phyloP scores from a whole-genome alignment of 2,888 invertebrate species.

The Cataglyphis altisquamis region DNA sequence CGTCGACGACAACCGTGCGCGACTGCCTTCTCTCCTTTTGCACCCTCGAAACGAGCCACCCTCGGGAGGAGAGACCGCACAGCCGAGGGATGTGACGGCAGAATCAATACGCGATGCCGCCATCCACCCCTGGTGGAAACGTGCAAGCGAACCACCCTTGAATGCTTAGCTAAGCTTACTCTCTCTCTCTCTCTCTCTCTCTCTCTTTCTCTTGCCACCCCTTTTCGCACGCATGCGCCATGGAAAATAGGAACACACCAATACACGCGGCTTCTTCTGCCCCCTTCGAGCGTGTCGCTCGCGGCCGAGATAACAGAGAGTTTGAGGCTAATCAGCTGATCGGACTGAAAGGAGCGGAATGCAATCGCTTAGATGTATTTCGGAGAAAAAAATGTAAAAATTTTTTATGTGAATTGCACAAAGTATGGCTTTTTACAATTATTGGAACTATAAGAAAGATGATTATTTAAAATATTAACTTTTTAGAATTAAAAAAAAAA shows the following conservation, averaged over 20 bases:
- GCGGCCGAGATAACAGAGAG: constrained; percentile 86
- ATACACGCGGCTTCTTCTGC: constrained; percentile 8
- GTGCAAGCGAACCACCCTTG: constrained; percentile 84
- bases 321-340: constrained; percentile 64
- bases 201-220: constrained; percentile 31
- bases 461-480: neutral
- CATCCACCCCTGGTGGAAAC: constrained; percentile 78
- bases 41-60: constrained; percentile 56
- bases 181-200: constrained; percentile 34
- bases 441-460: neutral
- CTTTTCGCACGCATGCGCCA: constrained; percentile 53
- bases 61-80: constrained; percentile 61
- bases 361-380: neutral
- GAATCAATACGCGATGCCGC: constrained; percentile 84
- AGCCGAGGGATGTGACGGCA: constrained; percentile 72
- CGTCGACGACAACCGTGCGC: constrained; percentile 64
- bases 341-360: constrained; percentile 27
- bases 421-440: neutral
- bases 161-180: constrained; percentile 51
- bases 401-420: neutral
- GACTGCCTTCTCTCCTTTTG: constrained; percentile 59
- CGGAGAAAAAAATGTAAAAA: neutral
- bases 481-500: neutral
- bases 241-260: constrained; percentile 25
- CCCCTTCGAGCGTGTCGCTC: constrained; percentile 81